Evolutionary conservation across 2,888 invertebrate species (phyloP), one percentile per base, ranked within the genome.

Genomic region (Polyommatus iphigenia): DNA sequence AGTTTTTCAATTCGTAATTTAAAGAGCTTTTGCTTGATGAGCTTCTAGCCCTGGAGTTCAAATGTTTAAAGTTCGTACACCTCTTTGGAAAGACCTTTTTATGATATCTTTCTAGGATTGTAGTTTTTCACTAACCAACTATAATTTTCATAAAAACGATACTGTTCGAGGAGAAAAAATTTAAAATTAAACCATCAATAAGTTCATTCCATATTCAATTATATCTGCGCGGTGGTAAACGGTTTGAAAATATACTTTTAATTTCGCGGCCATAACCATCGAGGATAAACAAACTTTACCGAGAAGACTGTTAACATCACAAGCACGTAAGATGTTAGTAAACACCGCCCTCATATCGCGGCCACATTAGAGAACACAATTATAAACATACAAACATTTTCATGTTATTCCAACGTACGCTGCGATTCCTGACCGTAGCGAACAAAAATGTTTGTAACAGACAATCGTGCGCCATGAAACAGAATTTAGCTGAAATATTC

Each of bases 271-370:
- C 54, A 75, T 50, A 75, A 50, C 29, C 54, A 75, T 18, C 50
- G 46, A 50, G 20, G 8, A 50, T 75, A 75, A 75, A 75, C 75
- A 75, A 75, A 50, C 72, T 72, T 75, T 75, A 75, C 75, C 54
- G 75, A 50, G 75, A 75, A 75, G 50, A 54, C 46, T 50, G 75
- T 50, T 50, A 46, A 75, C 75, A 75, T 75, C 75, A 75, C 54
- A 75, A 75, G 75, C 75, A 24, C 24, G 50, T 75, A 75, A 50
- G 54, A 75, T 75, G 75, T 75, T 75, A 29, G 75, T 75, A 75
- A 75, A 75, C 75, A 75, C 46, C 54, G 50, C 75, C 50, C 54
- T 75, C 75, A 75, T 75, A 75, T 75, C 75, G 75, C 75, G 54
- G 46, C 75, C 29, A 75, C 75, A 75, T 75, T 75, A 75, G 46